These are phyloP conservation scores for Stenolophus ochropezus DNA, from an alignment of 2,888 invertebrate genomes.

Conservation along the genomic window DNA sequence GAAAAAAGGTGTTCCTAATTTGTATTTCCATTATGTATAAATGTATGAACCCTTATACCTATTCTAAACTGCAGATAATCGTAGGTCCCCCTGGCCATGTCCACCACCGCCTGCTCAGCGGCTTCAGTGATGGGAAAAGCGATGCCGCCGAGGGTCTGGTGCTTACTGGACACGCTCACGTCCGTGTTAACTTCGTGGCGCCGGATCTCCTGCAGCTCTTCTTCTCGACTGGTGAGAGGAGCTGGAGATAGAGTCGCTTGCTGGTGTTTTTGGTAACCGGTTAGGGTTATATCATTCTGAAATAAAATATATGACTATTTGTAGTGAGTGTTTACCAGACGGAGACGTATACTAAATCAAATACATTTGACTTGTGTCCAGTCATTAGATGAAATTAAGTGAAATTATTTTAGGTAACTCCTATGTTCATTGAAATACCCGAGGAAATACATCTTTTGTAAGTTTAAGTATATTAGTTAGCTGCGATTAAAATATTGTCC, in stretches of 20 bases:
- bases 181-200: conserved; percentile 82
- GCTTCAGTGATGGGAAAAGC: conserved; percentile 91
- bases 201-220: conserved; percentile 87
- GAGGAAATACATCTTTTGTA: too few relatives aligned
- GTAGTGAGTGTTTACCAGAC: background rate
- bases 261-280: conserved; percentile 88
- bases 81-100: conserved; percentile 83
- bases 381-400: too few relatives aligned
- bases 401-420: too few relatives aligned
- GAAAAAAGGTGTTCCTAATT: too few relatives aligned
- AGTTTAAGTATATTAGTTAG: too few relatives aligned
- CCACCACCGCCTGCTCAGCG: conserved; percentile 84
- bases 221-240: conserved; percentile 91
- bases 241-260: conserved; percentile 88
- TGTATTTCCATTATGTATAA: too few relatives aligned
- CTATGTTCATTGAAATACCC: too few relatives aligned
- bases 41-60: too few relatives aligned
- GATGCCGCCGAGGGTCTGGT: conserved; percentile 93
- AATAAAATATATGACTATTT: conserved; percentile 61
- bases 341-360: too few relatives aligned
- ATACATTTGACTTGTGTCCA: too few relatives aligned
- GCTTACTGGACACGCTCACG: conserved; percentile 87
- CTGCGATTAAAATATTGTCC: too few relatives aligned
- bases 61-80: conserved; percentile 94
- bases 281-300: conserved; percentile 86